These are phyloP conservation scores for Xylocopa sonorina DNA, from an alignment of 1,140 invertebrate species.

Conservation along the genomic window DNA sequence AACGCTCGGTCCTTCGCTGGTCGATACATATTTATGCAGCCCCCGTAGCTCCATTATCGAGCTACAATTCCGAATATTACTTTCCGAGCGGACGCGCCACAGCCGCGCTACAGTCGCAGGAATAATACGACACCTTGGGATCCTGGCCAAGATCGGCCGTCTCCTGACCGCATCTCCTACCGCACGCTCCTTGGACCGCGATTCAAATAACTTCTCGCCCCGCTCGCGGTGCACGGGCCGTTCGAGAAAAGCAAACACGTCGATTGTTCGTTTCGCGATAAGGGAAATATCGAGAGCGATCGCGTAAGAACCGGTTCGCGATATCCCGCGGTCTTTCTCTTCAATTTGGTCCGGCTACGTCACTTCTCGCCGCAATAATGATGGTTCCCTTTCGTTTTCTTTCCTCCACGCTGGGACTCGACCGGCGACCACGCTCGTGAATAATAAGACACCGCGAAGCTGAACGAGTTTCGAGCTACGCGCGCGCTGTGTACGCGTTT, in stretches of 20 bases:
- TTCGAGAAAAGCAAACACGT: slow-evolving; percentile 29
- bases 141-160: background rate
- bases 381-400: background rate
- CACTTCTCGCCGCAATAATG: background rate
- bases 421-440: too few relatives aligned
- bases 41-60: background rate
- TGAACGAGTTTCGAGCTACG: too few relatives aligned
- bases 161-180: slow-evolving; percentile 7
- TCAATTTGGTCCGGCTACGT: slow-evolving; percentile 14
- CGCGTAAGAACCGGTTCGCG: slow-evolving; percentile 43
- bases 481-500: too few relatives aligned
- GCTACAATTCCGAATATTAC: background rate
- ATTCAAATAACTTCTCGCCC: slow-evolving; percentile 13
- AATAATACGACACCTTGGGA: background rate
- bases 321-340: slow-evolving; percentile 1
- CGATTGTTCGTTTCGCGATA: slow-evolving; percentile 28
- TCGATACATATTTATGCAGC: slow-evolving; percentile 8
- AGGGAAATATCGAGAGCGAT: slow-evolving; percentile 32
- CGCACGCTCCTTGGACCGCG: background rate
- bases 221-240: background rate
- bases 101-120: too few relatives aligned
- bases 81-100: background rate
- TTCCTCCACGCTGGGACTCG: too few relatives aligned
- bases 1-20: background rate
- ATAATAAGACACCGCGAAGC: too few relatives aligned